Percentiles rank a stretch among this genome's conserved stretches.
These are phyloP conservation scores for Autographa pulchrina DNA, from an alignment of 2,888 invertebrate species.

Conservation along the genomic window DNA sequence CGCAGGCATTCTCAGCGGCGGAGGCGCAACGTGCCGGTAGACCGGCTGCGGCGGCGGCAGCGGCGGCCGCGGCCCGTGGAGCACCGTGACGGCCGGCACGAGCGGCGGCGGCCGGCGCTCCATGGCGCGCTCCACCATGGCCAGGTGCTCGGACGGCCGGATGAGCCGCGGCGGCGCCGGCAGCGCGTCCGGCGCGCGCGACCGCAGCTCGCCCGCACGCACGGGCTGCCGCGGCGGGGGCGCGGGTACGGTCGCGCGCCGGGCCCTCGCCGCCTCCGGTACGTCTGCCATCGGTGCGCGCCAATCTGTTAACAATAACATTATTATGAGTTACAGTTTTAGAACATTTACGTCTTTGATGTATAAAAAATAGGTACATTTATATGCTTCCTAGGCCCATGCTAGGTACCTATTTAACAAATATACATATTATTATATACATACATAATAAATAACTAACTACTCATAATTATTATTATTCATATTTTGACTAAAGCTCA, in stretches of 20 bases:
- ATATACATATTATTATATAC: no score
- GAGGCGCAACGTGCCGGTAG: slow-evolving; percentile 79
- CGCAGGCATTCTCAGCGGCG: slow-evolving; percentile 81
- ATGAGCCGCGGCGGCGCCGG: slow-evolving; percentile 80
- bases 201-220: slow-evolving; percentile 78
- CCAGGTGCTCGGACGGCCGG: slow-evolving; percentile 84
- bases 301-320: slow-evolving; percentile 79
- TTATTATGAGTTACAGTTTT: neutral
- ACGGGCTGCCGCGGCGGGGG: slow-evolving; percentile 77
- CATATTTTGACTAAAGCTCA: no score
- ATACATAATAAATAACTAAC: no score
- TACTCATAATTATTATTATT: no score
- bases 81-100: slow-evolving; percentile 75
- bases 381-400: no score
- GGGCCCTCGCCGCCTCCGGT: slow-evolving; percentile 82
- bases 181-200: slow-evolving; percentile 65
- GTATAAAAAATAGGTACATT: no score
- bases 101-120: slow-evolving; percentile 75
- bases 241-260: slow-evolving; percentile 75
- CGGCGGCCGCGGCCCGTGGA: slow-evolving; percentile 74
- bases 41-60: slow-evolving; percentile 69
- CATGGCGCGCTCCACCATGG: slow-evolving; percentile 74
- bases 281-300: slow-evolving; percentile 88
- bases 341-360: no score
- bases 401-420: no score